A percentile compares a stretch with the other conserved stretches of the same genome.
Evolutionary conservation across 2,797 vertebrate species (phyloP).

Genomic region (Eremophila alpestris): DNA sequence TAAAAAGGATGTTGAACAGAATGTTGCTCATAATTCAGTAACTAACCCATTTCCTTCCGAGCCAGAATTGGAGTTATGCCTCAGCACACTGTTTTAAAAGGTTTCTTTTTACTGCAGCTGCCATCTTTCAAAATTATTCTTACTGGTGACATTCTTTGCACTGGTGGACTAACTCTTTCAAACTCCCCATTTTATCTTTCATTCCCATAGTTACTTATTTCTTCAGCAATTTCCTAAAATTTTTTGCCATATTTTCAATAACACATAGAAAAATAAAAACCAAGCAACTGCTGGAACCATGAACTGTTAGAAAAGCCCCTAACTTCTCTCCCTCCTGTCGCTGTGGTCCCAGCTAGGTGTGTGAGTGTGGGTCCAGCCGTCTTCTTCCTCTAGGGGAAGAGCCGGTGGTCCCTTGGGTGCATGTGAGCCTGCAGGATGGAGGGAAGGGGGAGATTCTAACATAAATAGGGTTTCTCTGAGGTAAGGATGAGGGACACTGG

Average conservation of each 20-base stretch:
- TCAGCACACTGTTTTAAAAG: not conserved
- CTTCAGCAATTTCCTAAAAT: not conserved
- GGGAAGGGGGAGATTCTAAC: no score
- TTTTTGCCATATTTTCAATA: not conserved
- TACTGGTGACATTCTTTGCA: not conserved
- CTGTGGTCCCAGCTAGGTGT: no score
- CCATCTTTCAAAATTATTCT: not conserved
- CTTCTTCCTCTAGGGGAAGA: no score
- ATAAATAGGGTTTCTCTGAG: no score
- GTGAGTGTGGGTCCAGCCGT: no score
- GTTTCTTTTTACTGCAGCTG: not conserved
- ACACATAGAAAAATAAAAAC: slow-evolving; percentile 14
- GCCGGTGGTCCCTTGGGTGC: no score
- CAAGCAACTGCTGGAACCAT: not conserved
- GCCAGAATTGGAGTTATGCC: not conserved
- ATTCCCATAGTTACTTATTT: not conserved
- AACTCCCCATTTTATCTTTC: not conserved
- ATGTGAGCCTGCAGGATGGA: no score
- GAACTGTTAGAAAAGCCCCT: no score
- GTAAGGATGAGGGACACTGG: no score
- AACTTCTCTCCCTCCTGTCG: no score
- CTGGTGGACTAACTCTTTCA: not conserved
- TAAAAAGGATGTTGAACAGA: not conserved
- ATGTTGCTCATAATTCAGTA: not conserved
- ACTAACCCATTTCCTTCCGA: not conserved